Evolutionary conservation across 1,140 invertebrate genomes (phyloP).

Genomic region (Brachionus koreanus): DNA sequence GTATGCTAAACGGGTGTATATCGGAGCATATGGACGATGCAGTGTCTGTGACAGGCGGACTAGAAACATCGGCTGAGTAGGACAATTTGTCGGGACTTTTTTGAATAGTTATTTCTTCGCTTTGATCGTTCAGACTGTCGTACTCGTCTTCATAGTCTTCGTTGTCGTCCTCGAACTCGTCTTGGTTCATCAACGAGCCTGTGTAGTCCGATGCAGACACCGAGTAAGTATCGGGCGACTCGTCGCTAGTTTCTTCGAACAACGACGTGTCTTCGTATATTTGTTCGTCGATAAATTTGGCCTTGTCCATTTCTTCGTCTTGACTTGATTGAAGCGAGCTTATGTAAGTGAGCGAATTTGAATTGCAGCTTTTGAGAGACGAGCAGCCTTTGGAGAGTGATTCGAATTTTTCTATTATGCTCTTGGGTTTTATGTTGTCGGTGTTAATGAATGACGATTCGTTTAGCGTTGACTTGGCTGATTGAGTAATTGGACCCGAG

Average conservation of each 20-base stretch:
- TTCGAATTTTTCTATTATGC: constrained; percentile 21
- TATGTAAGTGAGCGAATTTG: background rate
- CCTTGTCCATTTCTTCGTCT: background rate
- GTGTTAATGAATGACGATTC: background rate
- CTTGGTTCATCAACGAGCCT: constrained; percentile 18
- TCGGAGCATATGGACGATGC: background rate
- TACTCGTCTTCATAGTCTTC: background rate
- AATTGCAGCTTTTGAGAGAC: background rate
- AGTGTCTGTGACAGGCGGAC: background rate
- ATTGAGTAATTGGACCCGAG: background rate
- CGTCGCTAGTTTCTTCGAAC: background rate
- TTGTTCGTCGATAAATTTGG: background rate
- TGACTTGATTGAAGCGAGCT: background rate
- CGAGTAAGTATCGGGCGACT: background rate
- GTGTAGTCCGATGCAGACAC: constrained; percentile 8
- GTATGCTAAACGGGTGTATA: constrained; percentile 14
- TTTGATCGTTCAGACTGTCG: background rate
- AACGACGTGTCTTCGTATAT: background rate
- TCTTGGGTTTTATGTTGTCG: constrained; percentile 11
- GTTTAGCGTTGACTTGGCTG: background rate
- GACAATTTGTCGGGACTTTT: background rate
- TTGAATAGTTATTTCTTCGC: background rate
- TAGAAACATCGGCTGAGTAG: background rate
- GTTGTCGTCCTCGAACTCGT: constrained; percentile 3
- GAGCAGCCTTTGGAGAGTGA: background rate